Percentiles rank a stretch among this genome's conserved stretches.
Evolutionary conservation across 2,888 invertebrate species (phyloP).

Genomic region (Eueremaeus valkanovi): DNA sequence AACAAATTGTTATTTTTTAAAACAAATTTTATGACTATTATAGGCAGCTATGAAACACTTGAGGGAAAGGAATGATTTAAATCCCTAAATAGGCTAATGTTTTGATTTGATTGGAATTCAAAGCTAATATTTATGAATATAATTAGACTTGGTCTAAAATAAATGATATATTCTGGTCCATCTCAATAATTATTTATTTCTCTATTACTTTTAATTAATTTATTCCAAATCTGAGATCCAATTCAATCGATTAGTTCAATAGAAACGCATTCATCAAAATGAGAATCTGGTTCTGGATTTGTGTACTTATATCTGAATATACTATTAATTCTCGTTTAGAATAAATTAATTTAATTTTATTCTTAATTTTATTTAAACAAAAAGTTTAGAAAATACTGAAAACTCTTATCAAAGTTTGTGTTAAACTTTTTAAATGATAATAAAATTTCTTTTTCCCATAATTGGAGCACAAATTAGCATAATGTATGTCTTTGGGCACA

Average conservation of each 20-base stretch:
- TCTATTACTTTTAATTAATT: not conserved
- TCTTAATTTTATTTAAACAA: not conserved
- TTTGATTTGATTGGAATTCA: not conserved
- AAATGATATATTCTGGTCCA: too few species aligned
- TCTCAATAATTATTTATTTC: too few species aligned
- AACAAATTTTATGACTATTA: too few species aligned
- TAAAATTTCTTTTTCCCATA: not conserved
- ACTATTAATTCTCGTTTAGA: not conserved
- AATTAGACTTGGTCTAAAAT: not conserved
- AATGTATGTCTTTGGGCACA: not conserved
- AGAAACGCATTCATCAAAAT: not conserved
- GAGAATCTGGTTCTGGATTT: not conserved
- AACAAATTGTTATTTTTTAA: too few species aligned
- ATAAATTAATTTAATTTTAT: slow-evolving; percentile 7
- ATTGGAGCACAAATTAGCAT: slow-evolving; percentile 20
- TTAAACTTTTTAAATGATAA: not conserved
- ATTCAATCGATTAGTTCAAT: not conserved
- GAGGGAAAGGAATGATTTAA: not conserved
- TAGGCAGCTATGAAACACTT: too few species aligned
- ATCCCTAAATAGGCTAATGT: not conserved
- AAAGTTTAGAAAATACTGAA: not conserved
- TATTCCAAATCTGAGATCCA: not conserved
- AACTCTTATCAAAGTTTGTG: not conserved
- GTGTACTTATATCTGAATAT: not conserved
- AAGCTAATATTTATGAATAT: not conserved